Conservation (phyloP, 2,888 invertebrate genomes). For the Eilema sororculum region DNA sequence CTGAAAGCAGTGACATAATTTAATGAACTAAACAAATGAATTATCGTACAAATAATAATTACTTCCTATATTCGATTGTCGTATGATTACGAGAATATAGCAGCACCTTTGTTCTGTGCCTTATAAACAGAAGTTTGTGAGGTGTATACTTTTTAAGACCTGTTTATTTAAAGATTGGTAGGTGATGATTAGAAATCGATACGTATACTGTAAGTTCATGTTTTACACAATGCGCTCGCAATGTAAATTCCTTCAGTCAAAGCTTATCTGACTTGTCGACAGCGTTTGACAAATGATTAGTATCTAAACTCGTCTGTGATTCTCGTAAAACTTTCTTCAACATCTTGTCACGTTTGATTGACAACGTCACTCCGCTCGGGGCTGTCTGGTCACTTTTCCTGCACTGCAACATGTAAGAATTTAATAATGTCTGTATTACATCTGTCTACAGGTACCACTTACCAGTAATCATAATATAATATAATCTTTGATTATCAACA, state of each 20-base stretch:
- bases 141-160: too few relatives aligned
- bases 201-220: background rate
- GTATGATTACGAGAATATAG: too few relatives aligned
- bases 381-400: constrained; percentile 43
- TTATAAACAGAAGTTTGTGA: too few relatives aligned
- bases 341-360: constrained; percentile 41
- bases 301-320: constrained; percentile 40
- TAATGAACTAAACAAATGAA: too few relatives aligned
- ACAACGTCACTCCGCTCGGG: constrained; percentile 32
- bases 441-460: constrained; percentile 46
- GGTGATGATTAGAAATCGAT: background rate
- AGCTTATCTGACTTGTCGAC: constrained; percentile 33
- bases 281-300: constrained; percentile 43
- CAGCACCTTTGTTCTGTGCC: too few relatives aligned
- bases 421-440: constrained; percentile 60
- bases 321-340: constrained; percentile 48
- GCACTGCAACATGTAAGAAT: constrained; percentile 36
- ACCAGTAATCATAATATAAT: constrained; percentile 24
- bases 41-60: too few relatives aligned
- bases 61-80: too few relatives aligned
- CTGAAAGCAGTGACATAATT: too few relatives aligned
- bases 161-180: background rate
- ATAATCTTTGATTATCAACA: background rate
- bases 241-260: background rate
- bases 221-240: background rate